Conservation (phyloP, 2,888 invertebrate species). For the Diachrysia chrysitis region DNA sequence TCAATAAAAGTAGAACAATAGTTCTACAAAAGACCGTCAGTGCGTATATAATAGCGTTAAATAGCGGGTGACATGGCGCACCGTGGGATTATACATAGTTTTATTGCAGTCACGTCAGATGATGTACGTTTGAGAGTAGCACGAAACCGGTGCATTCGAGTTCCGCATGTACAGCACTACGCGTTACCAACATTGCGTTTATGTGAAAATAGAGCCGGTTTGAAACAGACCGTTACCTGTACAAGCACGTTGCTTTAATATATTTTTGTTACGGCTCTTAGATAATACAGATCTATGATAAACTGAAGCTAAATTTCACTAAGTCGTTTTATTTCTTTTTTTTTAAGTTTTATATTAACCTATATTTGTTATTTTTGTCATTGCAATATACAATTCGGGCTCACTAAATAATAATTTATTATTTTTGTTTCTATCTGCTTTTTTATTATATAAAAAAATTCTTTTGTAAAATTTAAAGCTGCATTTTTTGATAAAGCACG, state of each 20-base stretch:
- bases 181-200: conserved; percentile 63
- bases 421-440: background rate
- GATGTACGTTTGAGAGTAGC: conserved; percentile 58
- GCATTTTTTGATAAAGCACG: background rate
- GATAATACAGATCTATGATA: background rate
- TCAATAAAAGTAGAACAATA: conserved; percentile 41
- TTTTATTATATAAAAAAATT: background rate
- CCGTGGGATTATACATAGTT: conserved; percentile 44
- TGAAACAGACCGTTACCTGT: conserved; percentile 47
- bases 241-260: conserved; percentile 29
- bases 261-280: conserved; percentile 18
- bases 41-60: conserved; percentile 21
- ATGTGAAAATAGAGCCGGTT: conserved; percentile 67
- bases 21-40: conserved; percentile 36
- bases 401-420: background rate
- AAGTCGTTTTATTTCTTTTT: too few species aligned
- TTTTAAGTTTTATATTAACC: too few species aligned
- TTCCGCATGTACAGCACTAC: conserved; percentile 68
- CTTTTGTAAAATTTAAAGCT: conserved; percentile 2
- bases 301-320: background rate
- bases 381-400: background rate
- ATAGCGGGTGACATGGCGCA: conserved; percentile 40
- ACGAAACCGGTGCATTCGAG: conserved; percentile 65
- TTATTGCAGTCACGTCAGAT: conserved; percentile 60
- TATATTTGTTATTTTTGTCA: background rate